Evolutionary conservation across 1,140 invertebrate species (phyloP), one percentile per base, ranked within the genome.

Genomic region (Euglossa dilemma): DNA sequence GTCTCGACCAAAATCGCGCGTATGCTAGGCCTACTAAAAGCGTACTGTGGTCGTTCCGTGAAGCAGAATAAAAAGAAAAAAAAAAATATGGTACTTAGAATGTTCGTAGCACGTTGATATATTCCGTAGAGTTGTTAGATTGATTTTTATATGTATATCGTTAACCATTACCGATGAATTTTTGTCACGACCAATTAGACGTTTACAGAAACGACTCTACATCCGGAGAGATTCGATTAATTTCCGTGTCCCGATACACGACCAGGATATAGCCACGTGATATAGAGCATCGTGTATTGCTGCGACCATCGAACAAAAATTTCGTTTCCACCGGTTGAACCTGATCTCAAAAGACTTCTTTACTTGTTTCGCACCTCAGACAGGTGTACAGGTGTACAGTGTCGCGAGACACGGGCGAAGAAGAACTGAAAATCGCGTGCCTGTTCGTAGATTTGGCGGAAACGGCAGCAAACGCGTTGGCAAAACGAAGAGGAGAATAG

Each of bases 171-270:
- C 43, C 8, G 76, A 79, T 79, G 12, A 73, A 72, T 73, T 80
- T 80, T 47, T 61, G 69, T 80, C 78, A 45, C 47, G 78, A 80
- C 78, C 78, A 80, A 80, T 80, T 80, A 80, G 57, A 80, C 16
- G 23, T 43, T 61, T 72, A 79, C 43, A 80, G 23, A n/a, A 71
- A 50, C 25, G n/a, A n/a, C 64, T 63, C 59, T 64, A 36, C 43
- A 64, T 36, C 43, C 59, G 11, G 25, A 61, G 2, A 18, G 43
- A 64, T 12, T 64, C 28, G 18, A 78, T 47, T 57, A 16, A 78
- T 78, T 69, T 57, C n/a, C 5, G 43, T n/a, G 18, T 47, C 43
- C 18, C 57, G 59, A 59, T 52, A 47, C 59, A 72, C 45, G 57
- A 59, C 25, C 3, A 23, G 23, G 47, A 36, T 47, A n/a, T 56